Base-by-base conservation (phyloP, 2,113 vertebrate species). In the Carettochelys insculpta region DNA sequence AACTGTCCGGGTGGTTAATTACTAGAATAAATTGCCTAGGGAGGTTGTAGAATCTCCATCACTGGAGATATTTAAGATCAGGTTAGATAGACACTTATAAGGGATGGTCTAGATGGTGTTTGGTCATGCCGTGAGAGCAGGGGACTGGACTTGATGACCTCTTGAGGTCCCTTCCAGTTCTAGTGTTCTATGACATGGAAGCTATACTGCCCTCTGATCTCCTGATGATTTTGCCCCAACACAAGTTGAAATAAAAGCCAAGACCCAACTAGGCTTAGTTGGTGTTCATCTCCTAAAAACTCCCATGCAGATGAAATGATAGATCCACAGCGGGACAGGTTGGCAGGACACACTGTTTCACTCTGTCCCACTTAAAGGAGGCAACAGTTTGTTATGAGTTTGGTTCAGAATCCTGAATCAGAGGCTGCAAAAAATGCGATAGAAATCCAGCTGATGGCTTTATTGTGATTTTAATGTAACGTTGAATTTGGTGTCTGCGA, bases 241-340 rank as follows among this genome's bases (percentile, higher is more conserved):
- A 89, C 34, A 84, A 88, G 48, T 1, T 0, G 61, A 93, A 96
- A 93, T 87, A 90, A 71, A 77, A 87, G 1, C 1, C 71, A 45
- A 12, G 47, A 91, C 47, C 58, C 86, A 87, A 51, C 53, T 85
- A 12, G 3, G 76, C 86, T 80, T 22, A 0, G 85, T 51, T 85
- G 38, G 58, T 77, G 90, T 82, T 79, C 73, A 11, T 0, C 5
- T 1, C 3, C 7, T 8, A 3, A 0, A 41, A 73, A 34, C 11
- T 85, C 89, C 87, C 2, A 0, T 51, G 43, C 61, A 84, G 86
- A 65, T 0, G 1, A 87, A 94, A 75, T 0, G 6, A 3, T 0
- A 0, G 85, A 58, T 19, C 79, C 56, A 81, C 47, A 38, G 58
- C 27, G 17, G 81, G 51, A 17, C 29, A 68, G 54, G 47, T 54